phyloP scores from a whole-genome alignment of 2,113 vertebrate species.

The Perognathus longimembris region DNA sequence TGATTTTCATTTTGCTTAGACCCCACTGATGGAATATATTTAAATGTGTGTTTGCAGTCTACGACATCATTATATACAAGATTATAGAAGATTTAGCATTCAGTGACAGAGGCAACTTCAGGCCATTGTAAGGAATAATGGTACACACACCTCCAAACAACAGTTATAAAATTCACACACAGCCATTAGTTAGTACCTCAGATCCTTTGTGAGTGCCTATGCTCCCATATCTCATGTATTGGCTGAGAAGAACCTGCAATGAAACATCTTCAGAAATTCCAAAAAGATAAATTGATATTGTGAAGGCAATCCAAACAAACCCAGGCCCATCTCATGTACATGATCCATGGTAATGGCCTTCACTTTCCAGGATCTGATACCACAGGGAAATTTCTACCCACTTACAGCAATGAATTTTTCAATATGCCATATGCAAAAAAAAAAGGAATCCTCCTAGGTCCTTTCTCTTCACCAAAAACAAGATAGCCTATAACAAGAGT shows the following conservation, averaged over 20 bases:
- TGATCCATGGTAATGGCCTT: background rate
- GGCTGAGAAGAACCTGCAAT: slow-evolving; percentile 1
- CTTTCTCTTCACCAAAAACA: slow-evolving; percentile 42
- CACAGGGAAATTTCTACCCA: background rate
- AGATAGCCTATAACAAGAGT: background rate
- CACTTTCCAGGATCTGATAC: background rate
- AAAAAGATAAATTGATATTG: background rate
- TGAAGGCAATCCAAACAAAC: background rate
- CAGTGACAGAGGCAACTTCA: background rate
- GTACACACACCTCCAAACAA: background rate
- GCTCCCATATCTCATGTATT: background rate
- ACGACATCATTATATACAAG: background rate
- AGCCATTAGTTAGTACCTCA: background rate
- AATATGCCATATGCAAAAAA: background rate
- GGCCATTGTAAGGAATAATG: background rate
- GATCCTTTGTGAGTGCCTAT: background rate
- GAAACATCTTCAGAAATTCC: slow-evolving; percentile 8
- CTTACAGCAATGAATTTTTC: slow-evolving; percentile 20
- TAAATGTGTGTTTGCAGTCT: background rate
- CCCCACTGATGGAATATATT: background rate
- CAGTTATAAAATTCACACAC: background rate
- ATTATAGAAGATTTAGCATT: background rate
- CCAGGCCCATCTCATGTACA: background rate
- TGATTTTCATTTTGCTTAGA: slow-evolving; percentile 2
- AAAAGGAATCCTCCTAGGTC: background rate